Base-by-base conservation (phyloP, 35 echinoderm and acorn worm genomes). In the Heliocidaris tuberculata region DNA sequence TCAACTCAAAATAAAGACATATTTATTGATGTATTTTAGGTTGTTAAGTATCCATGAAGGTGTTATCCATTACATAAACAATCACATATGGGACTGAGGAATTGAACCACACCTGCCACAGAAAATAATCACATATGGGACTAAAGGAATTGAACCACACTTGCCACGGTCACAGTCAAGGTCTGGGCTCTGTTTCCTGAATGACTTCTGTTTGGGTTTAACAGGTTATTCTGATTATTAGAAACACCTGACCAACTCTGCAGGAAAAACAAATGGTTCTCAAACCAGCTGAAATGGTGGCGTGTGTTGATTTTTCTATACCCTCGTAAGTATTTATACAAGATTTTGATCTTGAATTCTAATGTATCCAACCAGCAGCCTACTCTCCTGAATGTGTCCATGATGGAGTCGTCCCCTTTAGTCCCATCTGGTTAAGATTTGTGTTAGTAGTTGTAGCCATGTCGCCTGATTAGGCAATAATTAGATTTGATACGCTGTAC, bases 341-440 rank as follows among this genome's bases (percentile, higher is more conserved):
- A 78, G 17, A 78, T 21, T 21, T 78, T 78, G 65, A n/a, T 78
- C 65, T 27, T 78, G 21, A 78, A 21, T 78, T 78, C 19, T 78
- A n/a, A 78, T 78, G 21, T 78, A 78, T 78, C 65, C 65, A 78
- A 78, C 65, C 27, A n/a, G 65, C 19, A 78, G 65, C 65, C 65
- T 24, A 78, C 27, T 78, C 19, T 78, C 65, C 27, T n/a, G 15
- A 78, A 78, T 78, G 65, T n/a, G 65, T 27, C 65, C 65, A 19
- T 17, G 16, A 71, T 78, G 27, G 65, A 78, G 65, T 78, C 27
- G 65, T 6, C 65, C 65, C 27, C 65, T 27, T n/a, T 19, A 78
- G 65, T 78, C 65, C 65, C 65, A 78, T n/a, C 65, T 78, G 65
- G 65, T 78, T 78, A 19, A 78, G 65, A 78, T 78, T 78, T 78